Evolutionary conservation across 2,888 invertebrate genomes (phyloP).

Genomic region (Apantesis nais): DNA sequence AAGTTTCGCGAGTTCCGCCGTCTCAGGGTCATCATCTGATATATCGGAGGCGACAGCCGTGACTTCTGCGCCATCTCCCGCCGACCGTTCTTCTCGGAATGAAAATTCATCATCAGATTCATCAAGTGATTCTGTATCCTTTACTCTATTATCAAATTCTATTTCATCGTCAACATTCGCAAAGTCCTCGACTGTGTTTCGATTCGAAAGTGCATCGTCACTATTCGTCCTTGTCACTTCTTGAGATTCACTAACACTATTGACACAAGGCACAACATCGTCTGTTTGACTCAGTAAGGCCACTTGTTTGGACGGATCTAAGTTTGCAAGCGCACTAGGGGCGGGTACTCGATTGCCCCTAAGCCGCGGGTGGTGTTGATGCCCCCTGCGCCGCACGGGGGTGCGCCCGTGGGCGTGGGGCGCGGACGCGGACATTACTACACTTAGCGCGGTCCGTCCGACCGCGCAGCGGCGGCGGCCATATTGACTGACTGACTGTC

Average conservation of each 20-base stretch:
- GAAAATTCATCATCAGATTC: conserved; percentile 79
- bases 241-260: conserved; percentile 85
- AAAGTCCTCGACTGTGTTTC: conserved; percentile 70
- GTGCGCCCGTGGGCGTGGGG: conserved; percentile 86
- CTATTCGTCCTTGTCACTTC: conserved; percentile 84
- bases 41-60: conserved; percentile 65
- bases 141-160: conserved; percentile 69
- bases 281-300: conserved; percentile 77
- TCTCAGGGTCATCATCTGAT: conserved; percentile 90
- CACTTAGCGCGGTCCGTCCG: conserved; percentile 74
- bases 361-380: conserved; percentile 91
- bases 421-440: conserved; percentile 86
- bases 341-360: conserved; percentile 86
- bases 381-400: conserved; percentile 88
- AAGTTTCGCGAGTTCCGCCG: conserved; percentile 92
- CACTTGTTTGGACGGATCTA: conserved; percentile 80
- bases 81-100: conserved; percentile 75
- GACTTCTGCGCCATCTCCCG: conserved; percentile 80
- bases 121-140: conserved; percentile 66
- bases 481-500: conserved; percentile 85
- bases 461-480: conserved; percentile 86
- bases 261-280: conserved; percentile 84
- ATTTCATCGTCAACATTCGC: conserved; percentile 75
- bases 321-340: conserved; percentile 66
- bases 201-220: conserved; percentile 85